phyloP scores from a whole-genome alignment of 2,113 vertebrate genomes.

The Glaucidium brasilianum region DNA sequence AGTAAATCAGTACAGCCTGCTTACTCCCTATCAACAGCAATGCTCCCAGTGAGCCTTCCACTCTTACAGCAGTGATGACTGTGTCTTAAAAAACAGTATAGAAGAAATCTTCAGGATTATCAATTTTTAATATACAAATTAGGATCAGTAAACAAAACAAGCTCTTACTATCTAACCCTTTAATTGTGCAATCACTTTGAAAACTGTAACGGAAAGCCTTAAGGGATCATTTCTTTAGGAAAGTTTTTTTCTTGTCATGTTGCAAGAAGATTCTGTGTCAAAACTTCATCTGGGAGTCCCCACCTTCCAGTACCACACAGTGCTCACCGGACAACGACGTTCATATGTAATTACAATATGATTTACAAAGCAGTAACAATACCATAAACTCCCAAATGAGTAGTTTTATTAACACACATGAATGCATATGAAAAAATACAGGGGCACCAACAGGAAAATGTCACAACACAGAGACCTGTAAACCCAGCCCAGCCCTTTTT shows the following conservation, averaged over 20 bases:
- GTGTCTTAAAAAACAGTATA: neutral
- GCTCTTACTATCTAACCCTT: neutral
- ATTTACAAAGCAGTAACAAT: neutral
- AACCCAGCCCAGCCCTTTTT: neutral
- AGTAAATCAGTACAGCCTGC: neutral
- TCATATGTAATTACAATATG: neutral
- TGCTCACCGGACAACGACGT: rapidly evolving
- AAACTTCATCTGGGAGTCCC: neutral
- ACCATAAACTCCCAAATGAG: neutral
- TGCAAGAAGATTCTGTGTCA: neutral
- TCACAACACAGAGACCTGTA: neutral
- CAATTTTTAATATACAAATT: neutral
- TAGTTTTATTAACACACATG: neutral
- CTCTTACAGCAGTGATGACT: neutral
- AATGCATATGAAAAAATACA: neutral
- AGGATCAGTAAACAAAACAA: neutral
- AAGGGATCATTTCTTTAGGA: neutral
- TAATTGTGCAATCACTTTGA: neutral
- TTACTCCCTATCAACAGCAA: neutral
- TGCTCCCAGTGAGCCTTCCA: neutral
- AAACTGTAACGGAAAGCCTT: neutral
- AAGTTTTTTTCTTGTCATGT: neutral
- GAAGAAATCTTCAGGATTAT: neutral
- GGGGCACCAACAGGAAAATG: neutral
- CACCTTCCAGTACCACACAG: neutral